These are phyloP conservation scores for Dolichotis patagonum DNA, from an alignment of 2,113 vertebrate species.

Conservation along the genomic window DNA sequence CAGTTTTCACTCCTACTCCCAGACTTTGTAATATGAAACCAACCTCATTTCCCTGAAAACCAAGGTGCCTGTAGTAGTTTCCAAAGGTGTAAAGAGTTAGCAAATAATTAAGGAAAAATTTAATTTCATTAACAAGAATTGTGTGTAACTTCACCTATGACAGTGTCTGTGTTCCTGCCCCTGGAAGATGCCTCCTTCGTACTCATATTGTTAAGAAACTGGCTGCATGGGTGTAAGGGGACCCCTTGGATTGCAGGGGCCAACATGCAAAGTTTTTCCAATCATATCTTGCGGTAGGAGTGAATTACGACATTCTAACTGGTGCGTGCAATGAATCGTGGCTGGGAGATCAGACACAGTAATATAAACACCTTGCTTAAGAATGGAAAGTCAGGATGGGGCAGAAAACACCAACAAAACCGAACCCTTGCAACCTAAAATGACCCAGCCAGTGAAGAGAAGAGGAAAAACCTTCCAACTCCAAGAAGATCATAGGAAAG, in stretches of 20 bases:
- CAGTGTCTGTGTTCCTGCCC: conserved; percentile 44
- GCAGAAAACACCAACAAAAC: not conserved
- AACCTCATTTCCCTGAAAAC: not conserved
- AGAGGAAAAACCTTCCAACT: not conserved
- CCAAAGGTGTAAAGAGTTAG: not conserved
- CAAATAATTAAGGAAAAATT: conserved; percentile 40
- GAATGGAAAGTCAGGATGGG: not conserved
- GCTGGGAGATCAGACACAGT: not conserved
- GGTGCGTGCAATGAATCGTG: not conserved
- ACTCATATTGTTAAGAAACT: conserved; percentile 43
- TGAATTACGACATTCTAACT: not conserved
- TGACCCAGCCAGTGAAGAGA: not conserved
- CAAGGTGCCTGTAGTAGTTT: not conserved
- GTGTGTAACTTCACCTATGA: not conserved
- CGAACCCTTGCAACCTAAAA: not conserved
- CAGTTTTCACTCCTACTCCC: not conserved
- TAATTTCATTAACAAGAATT: conserved; percentile 30
- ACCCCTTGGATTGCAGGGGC: not conserved
- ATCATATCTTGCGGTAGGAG: not conserved
- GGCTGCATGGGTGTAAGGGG: not conserved
- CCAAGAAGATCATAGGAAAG: not conserved
- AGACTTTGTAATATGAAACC: not conserved
- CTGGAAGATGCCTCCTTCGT: conserved; percentile 23
- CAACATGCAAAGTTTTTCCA: conserved; percentile 44
- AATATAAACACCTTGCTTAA: rapidly evolving